phyloP scores from a whole-genome alignment of 1,140 invertebrate species.

The Macrostomum lignano region DNA sequence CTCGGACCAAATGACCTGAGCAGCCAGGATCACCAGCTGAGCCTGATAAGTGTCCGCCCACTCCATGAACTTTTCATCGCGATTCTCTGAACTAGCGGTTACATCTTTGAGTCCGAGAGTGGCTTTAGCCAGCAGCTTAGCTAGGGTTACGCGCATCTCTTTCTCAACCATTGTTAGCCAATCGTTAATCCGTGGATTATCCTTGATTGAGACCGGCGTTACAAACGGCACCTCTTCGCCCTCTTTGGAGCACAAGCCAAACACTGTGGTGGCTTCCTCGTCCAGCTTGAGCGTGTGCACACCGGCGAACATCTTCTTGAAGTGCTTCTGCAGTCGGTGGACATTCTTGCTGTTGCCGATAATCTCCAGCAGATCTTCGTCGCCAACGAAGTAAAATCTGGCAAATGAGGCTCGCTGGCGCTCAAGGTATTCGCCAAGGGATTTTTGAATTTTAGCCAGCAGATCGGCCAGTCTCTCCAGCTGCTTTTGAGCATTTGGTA shows the following conservation, averaged over 20 bases:
- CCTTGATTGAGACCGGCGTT: conserved; percentile 59
- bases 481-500: conserved; percentile 66
- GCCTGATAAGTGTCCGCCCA: conserved; percentile 89
- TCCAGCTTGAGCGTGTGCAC: conserved; percentile 72
- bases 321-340: conserved; percentile 83
- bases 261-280: conserved; percentile 53
- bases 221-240: conserved; percentile 76
- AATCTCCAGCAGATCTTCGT: conserved; percentile 94
- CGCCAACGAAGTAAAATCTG: conserved; percentile 92
- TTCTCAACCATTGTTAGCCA: conserved; percentile 78
- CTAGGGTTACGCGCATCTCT: conserved; percentile 81
- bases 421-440: conserved; percentile 89
- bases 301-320: conserved; percentile 99
- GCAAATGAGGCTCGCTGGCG: conserved; percentile 90
- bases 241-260: conserved; percentile 73
- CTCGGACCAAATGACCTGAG: conserved; percentile 87
- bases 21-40: conserved; percentile 78
- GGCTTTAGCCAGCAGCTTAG: conserved; percentile 58
- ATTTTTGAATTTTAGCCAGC: conserved; percentile 92
- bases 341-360: conserved; percentile 99
- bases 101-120: no score
- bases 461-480: conserved; percentile 90
- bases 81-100: no score
- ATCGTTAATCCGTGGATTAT: conserved; percentile 89
- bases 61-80: no score